Conservation (phyloP, 2,113 vertebrate genomes). For the Toxostoma redivivum region DNA sequence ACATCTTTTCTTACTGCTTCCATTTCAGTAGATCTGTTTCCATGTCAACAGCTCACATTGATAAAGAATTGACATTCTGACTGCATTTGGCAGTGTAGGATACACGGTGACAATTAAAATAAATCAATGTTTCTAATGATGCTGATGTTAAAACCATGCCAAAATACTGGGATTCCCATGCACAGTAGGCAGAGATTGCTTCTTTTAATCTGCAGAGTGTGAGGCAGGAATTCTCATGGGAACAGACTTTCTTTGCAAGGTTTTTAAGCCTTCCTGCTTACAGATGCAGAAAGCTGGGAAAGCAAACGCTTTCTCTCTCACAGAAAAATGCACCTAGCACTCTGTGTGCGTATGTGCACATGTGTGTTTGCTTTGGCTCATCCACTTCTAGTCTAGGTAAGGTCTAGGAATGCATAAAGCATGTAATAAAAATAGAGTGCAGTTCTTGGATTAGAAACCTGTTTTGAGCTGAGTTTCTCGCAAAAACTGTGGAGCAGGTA, state of each 20-base stretch:
- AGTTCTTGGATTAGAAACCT: not conserved
- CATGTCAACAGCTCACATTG: slow-evolving; percentile 71
- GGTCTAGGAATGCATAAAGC: not conserved
- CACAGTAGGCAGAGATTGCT: slow-evolving; percentile 10
- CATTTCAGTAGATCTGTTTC: slow-evolving; percentile 66
- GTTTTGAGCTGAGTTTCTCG: not conserved
- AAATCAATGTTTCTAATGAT: slow-evolving; percentile 52
- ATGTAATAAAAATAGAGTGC: not conserved
- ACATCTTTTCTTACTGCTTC: slow-evolving; percentile 42
- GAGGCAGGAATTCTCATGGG: slow-evolving; percentile 30
- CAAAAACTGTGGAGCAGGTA: not conserved
- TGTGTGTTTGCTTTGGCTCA: slow-evolving; percentile 13
- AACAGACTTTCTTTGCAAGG: slow-evolving; percentile 35
- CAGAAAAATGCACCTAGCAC: not conserved
- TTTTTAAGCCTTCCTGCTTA: slow-evolving; percentile 49
- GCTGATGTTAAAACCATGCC: slow-evolving; percentile 23
- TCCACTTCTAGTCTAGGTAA: not conserved
- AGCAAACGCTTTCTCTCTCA: not conserved
- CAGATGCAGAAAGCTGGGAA: slow-evolving; percentile 41
- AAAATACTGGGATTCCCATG: slow-evolving; percentile 45
- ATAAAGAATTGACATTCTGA: slow-evolving; percentile 69
- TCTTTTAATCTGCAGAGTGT: not conserved
- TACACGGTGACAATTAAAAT: slow-evolving; percentile 65
- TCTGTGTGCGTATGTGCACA: not conserved
- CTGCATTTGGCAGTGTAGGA: slow-evolving; percentile 51